Percentiles rank a stretch among this genome's conserved stretches.
phyloP scores from a whole-genome alignment of 2,888 invertebrate genomes.

The Leucozona laternaria region DNA sequence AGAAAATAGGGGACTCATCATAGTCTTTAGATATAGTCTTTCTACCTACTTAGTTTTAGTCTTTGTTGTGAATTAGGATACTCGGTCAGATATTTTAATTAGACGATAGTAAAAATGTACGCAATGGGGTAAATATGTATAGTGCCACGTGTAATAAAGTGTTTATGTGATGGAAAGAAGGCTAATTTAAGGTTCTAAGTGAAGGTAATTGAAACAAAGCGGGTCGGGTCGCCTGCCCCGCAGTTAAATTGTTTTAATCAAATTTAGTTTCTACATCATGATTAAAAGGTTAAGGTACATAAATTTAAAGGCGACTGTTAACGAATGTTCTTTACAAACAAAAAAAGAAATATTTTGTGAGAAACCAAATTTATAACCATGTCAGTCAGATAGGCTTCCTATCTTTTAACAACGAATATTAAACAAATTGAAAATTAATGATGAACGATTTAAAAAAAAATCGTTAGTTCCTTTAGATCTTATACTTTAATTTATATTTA shows the following conservation, averaged over 20 bases:
- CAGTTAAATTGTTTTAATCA: constrained; percentile 9
- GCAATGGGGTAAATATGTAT: neutral
- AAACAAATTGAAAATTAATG: no score
- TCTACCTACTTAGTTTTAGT: neutral
- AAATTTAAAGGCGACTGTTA: neutral
- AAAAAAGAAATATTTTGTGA: neutral
- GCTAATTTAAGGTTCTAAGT: constrained; percentile 23
- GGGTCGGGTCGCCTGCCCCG: neutral
- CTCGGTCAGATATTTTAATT: constrained; percentile 64
- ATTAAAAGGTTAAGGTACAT: neutral
- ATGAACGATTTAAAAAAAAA: no score
- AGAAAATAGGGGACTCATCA: constrained; percentile 40
- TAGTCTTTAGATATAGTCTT: constrained; percentile 3
- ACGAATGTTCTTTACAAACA: neutral
- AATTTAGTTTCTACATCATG: neutral
- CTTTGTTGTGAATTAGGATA: constrained; percentile 39
- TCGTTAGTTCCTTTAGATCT: no score
- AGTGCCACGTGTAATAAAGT: constrained; percentile 46
- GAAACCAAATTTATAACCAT: neutral
- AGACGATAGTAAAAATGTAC: constrained; percentile 29
- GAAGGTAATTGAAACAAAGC: constrained; percentile 38
- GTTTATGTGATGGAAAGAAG: constrained; percentile 25
- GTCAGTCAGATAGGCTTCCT: neutral
- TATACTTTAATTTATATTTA: no score
- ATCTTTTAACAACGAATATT: no score